These are phyloP conservation scores for Bathybates hornii DNA, from an alignment of 2,113 vertebrate genomes.

Conservation along the genomic window DNA sequence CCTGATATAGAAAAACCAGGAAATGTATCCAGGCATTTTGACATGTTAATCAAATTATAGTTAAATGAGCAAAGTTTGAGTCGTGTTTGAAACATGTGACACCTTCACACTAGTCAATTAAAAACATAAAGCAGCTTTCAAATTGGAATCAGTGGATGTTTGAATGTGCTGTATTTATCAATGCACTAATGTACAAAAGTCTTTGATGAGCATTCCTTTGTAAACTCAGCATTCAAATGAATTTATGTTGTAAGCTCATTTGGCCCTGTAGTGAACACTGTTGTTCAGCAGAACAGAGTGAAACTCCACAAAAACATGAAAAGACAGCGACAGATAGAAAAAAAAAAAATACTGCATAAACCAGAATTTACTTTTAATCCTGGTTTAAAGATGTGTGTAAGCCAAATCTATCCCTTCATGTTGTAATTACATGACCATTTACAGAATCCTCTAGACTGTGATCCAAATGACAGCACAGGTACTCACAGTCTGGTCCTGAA, in stretches of 20 bases:
- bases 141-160: background rate
- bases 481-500: background rate
- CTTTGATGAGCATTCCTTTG: background rate
- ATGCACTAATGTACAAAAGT: background rate
- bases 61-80: background rate
- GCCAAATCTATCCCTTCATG: background rate
- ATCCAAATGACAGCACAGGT: background rate
- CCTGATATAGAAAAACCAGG: fast-evolving
- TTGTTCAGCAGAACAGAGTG: background rate
- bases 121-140: background rate
- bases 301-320: background rate
- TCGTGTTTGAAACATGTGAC: background rate
- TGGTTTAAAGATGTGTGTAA: fast-evolving
- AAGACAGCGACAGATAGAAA: background rate
- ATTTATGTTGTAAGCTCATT: background rate
- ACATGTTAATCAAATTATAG: background rate
- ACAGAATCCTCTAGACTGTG: background rate
- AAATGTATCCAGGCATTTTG: fast-evolving
- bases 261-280: background rate
- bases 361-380: background rate
- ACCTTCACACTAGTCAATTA: background rate
- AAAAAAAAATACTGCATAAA: fast-evolving
- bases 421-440: fast-evolving
- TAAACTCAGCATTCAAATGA: background rate
- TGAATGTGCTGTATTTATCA: background rate